Base-by-base conservation (phyloP, 2,888 invertebrate species). In the Drosophila koepferae region DNA sequence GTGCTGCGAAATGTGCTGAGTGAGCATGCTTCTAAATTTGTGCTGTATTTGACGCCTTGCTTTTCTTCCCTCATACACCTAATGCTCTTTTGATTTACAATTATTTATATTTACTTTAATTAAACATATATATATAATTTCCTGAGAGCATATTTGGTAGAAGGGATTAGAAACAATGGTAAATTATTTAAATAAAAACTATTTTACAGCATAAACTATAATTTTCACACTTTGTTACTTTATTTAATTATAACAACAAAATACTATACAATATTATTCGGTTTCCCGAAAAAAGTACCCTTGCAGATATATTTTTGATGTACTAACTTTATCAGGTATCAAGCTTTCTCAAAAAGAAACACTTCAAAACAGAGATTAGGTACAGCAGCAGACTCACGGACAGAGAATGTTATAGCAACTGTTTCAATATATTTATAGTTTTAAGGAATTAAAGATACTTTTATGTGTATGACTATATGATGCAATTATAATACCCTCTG, bases 1-100 rank as follows among this genome's bases (percentile, higher is more conserved):
- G 49, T 61, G 41, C 44, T 48, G 55, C 12, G 20, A 23, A 36
- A 38, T 16, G 54, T 38, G 23, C 8, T 54, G 44, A 44, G 49
- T 59, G 71, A 41, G 23, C 73, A 76, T 76, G 76, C 76, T 46
- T 49, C n/a, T 34, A 34, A 63, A 66, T 12, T 10, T 20, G 73
- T 73, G 74, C 36, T 58, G n/a, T 59, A 43, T 34, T 12, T 58
- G 46, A 54, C 20, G 8, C 53, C 38, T 31, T 23, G 55, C 10
- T 14, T 9, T 23, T 16, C 31, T 31, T 51, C 16, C 31, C 31
- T 48, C 20, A 38, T n/a, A 56, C 53, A 40, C 20, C 38, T 38
- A 10, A 31, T 31, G 31, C 10, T 31, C 10, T n/a, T 18, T 51
- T 36, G 3, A 20, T 12, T 51, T 18, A 34, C 1, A 49, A 12